Percentiles rank a stretch among this genome's conserved stretches.
Evolutionary conservation across 2,888 invertebrate species (phyloP).

Genomic region (Metacarcinus magister): DNA sequence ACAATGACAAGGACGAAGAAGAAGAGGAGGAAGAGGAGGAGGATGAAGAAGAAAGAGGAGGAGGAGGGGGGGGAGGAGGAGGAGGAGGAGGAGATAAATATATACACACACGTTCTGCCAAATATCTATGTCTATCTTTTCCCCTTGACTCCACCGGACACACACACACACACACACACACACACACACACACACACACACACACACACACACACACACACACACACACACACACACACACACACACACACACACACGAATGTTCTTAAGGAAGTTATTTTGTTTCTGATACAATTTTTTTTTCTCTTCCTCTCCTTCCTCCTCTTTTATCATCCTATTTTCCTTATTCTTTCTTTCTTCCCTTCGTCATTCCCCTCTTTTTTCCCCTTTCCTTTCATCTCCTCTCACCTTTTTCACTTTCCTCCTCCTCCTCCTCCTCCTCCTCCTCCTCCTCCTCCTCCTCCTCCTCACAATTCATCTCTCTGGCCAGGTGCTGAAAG

Average conservation of each 20-base stretch:
- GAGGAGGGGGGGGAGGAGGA: too few species aligned
- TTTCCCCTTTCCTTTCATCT: not conserved
- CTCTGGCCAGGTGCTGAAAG: too few species aligned
- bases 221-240: not conserved
- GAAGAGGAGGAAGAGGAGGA: too few species aligned
- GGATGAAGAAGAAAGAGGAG: too few species aligned
- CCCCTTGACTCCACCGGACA: too few species aligned
- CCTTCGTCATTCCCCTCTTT: not conserved
- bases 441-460: not conserved
- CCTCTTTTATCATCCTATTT: not conserved
- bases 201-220: not conserved
- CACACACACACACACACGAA: too few species aligned
- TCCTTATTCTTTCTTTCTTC: not conserved
- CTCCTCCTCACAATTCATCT: not conserved
- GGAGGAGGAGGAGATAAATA: too few species aligned
- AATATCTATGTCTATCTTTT: not conserved
- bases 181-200: slow-evolving; percentile 14
- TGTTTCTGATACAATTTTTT: not conserved
- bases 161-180: slow-evolving; percentile 4
- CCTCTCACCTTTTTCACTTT: not conserved
- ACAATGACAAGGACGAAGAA: too few species aligned
- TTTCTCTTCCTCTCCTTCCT: not conserved
- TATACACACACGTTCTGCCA: not conserved
- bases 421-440: not conserved
- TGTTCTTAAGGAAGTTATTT: not conserved